Evolutionary conservation across 2,113 vertebrate genomes (phyloP), one percentile per base, ranked within the genome.

Genomic region (Circaetus cinerascens): DNA sequence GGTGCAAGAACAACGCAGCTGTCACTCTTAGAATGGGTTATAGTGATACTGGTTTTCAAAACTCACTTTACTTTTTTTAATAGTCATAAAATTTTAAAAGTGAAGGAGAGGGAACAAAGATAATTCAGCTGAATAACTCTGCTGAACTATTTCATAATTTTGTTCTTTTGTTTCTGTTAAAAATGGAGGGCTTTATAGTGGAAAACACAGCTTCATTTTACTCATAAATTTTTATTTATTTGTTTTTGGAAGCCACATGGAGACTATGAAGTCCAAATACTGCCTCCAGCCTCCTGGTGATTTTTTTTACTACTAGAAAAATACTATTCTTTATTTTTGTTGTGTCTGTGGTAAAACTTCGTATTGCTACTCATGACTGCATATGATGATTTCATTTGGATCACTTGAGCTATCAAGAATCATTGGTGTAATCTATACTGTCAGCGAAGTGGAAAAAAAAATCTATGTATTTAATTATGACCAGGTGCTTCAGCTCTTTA

Each of bases 1-100:
- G 71, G 79, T 86, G 71, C 40, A 95, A 94, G 95, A 98, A 93
- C 96, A 98, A 95, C 94, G 89, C 75, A 95, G 38, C 69, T 93
- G 75, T 93, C 76, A 90, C n/a, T 93, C 69, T 95, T 96, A 87
- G 60, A 97, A 94, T 80, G 51, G 22, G 53, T 97, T 95, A 83
- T 55, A 94, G 74, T 88, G 90, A 93, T 86, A 93, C 18, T 94
- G 43, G 45, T 88, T 97, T 96, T 97, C 71, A 96, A 97, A 97
- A 96, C 53, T 79, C 75, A 73, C 53, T 97, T 96, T 81, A 30
- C 1, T 32, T 92, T 96, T 88, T 92, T 80, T 74, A 96, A 40
- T 95, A 63, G 77, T 81, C 17, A 59, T 71, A 75, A 60, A 34
- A 77, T 66, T 91, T 87, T 86, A 84, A 64, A 76, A 59, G 30